These are phyloP conservation scores for Arbacia lixula DNA, from an alignment of 53 echinoderm and acorn worm genomes.

Conservation along the genomic window DNA sequence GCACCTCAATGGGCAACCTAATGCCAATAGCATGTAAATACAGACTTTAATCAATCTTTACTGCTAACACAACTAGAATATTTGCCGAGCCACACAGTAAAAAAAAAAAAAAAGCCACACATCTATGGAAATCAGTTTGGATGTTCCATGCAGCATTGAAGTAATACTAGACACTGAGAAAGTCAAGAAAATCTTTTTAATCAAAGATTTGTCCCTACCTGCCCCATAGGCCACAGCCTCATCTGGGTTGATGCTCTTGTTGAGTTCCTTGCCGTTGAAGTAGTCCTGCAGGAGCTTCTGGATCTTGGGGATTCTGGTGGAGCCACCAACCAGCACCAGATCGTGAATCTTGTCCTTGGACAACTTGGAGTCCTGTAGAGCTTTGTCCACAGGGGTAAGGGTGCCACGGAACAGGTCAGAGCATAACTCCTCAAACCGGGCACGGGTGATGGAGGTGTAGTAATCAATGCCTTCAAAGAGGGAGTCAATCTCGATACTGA, in stretches of 20 bases:
- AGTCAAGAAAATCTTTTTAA: background rate
- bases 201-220: constrained; percentile 56
- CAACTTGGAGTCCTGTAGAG: constrained; percentile 72
- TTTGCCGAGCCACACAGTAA: too few relatives aligned
- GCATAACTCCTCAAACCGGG: constrained; percentile 88
- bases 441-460: constrained; percentile 93
- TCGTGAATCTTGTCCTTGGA: constrained; percentile 79
- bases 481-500: constrained; percentile 92
- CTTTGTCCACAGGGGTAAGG: constrained; percentile 81
- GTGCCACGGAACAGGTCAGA: constrained; percentile 79
- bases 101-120: too few relatives aligned
- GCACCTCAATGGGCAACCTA: too few relatives aligned
- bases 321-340: constrained; percentile 93
- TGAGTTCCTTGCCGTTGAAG: constrained; percentile 90
- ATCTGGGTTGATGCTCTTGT: constrained; percentile 97
- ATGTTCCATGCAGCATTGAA: too few relatives aligned
- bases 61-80: too few relatives aligned
- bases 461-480: constrained; percentile 96
- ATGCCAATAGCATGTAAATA: too few relatives aligned
- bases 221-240: constrained; percentile 99
- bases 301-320: constrained; percentile 95
- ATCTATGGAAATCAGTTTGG: too few relatives aligned
- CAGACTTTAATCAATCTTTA: too few relatives aligned
- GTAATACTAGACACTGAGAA: background rate
- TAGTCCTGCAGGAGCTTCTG: constrained; percentile 78